These are phyloP conservation scores for Coccyzus lansbergi DNA, from an alignment of 2,797 vertebrate species.

Conservation along the genomic window DNA sequence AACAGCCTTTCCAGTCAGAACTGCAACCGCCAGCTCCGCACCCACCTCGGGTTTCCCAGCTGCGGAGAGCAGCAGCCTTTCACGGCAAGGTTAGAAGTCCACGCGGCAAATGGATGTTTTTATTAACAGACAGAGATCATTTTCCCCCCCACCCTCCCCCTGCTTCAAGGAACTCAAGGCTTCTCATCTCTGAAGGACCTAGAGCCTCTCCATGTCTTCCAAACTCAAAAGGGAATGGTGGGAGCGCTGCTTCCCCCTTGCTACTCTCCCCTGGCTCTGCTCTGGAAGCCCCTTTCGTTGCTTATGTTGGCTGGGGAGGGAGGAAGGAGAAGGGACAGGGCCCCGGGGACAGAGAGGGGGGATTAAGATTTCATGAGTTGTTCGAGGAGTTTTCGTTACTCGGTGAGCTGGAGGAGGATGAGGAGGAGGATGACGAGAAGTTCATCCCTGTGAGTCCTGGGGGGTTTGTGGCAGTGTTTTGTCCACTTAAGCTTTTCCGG, in stretches of 20 bases:
- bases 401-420: constrained; percentile 91
- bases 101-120: constrained; percentile 33
- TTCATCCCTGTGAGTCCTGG: constrained; percentile 92
- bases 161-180: constrained; percentile 39
- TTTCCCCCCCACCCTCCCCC: not conserved
- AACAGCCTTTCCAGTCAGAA: constrained; percentile 33
- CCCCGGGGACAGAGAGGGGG: constrained; percentile 19
- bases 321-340: constrained; percentile 41
- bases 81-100: constrained; percentile 39
- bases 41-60: not conserved
- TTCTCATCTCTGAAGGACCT: constrained; percentile 44
- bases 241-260: not conserved
- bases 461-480: constrained; percentile 97
- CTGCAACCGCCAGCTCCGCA: not conserved
- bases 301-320: constrained; percentile 18
- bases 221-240: constrained; percentile 24
- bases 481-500: constrained; percentile 96
- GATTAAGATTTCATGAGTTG: constrained; percentile 88
- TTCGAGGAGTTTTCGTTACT: constrained; percentile 90
- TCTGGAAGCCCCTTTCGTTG: constrained; percentile 37
- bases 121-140: constrained; percentile 38
- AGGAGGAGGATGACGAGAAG: constrained; percentile 93
- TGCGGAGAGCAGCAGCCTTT: not conserved
- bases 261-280: constrained; percentile 34
- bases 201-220: constrained; percentile 9